These are phyloP conservation scores for Tipula lateralis DNA, from an alignment of 2,888 invertebrate genomes.

Conservation along the genomic window DNA sequence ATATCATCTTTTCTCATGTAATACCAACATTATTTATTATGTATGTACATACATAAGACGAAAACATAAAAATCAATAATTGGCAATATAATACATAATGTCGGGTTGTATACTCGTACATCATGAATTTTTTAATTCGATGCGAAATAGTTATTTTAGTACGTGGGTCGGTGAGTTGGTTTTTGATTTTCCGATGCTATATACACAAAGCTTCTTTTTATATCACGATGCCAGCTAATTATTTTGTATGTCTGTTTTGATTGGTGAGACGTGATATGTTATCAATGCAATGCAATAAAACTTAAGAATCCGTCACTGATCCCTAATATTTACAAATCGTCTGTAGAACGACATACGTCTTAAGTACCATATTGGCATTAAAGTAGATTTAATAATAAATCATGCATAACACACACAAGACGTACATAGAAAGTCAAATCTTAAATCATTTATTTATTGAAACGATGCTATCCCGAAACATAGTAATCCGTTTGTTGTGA, in stretches of 20 bases:
- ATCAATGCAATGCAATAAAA: background rate
- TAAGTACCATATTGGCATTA: background rate
- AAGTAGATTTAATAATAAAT: background rate
- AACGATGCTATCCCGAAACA: background rate
- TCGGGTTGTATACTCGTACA: background rate
- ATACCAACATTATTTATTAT: background rate
- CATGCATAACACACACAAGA: background rate
- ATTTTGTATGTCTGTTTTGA: background rate
- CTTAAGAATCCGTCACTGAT: background rate
- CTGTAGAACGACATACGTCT: background rate
- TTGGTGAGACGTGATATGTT: background rate
- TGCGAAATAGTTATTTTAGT: background rate
- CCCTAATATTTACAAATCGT: background rate
- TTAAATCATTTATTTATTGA: background rate
- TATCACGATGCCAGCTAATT: too few relatives aligned
- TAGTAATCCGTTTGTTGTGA: background rate
- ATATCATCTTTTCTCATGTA: background rate
- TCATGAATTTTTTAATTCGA: background rate
- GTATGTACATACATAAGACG: background rate
- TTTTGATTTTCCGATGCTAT: too few relatives aligned
- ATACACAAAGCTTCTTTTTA: too few relatives aligned
- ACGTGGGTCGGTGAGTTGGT: background rate
- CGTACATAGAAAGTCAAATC: background rate
- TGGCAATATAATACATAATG: background rate
- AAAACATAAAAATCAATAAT: background rate